Conservation (phyloP, 2,113 vertebrate species). For the Pluvialis apricaria region DNA sequence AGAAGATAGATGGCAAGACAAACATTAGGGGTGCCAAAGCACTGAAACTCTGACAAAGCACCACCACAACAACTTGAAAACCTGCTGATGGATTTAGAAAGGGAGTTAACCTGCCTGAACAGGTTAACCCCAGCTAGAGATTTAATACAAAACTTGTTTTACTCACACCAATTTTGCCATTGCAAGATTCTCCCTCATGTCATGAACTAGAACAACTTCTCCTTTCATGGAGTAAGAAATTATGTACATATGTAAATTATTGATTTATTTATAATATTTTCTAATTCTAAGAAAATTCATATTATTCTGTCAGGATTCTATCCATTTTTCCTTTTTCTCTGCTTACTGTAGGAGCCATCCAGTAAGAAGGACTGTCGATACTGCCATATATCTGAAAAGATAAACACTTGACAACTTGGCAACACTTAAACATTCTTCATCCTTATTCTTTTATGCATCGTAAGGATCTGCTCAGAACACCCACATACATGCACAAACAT, state of each 20-base stretch:
- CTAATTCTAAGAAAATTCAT: not conserved
- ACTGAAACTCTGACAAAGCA: not conserved
- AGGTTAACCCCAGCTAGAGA: not conserved
- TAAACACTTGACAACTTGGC: conserved; percentile 60
- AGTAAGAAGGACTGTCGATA: not conserved
- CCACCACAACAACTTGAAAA: not conserved
- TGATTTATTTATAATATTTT: not conserved
- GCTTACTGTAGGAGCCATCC: not conserved
- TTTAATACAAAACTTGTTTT: not conserved
- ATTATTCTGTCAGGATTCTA: not conserved
- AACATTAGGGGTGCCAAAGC: not conserved
- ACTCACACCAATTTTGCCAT: not conserved
- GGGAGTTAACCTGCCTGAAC: not conserved
- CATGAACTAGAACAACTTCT: not conserved
- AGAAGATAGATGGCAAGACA: not conserved
- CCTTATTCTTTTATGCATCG: not conserved
- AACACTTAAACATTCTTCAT: conserved; percentile 41
- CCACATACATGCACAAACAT: conserved; percentile 49
- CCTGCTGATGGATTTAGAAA: not conserved
- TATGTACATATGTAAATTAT: not conserved
- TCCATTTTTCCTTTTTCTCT: not conserved
- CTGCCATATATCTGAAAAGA: conserved; percentile 36
- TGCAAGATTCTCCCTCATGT: not conserved
- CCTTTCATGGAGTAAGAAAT: not conserved
- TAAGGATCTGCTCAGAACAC: conserved; percentile 43